phyloP scores from a whole-genome alignment of 2,888 invertebrate genomes.

The Unio delphinus region DNA sequence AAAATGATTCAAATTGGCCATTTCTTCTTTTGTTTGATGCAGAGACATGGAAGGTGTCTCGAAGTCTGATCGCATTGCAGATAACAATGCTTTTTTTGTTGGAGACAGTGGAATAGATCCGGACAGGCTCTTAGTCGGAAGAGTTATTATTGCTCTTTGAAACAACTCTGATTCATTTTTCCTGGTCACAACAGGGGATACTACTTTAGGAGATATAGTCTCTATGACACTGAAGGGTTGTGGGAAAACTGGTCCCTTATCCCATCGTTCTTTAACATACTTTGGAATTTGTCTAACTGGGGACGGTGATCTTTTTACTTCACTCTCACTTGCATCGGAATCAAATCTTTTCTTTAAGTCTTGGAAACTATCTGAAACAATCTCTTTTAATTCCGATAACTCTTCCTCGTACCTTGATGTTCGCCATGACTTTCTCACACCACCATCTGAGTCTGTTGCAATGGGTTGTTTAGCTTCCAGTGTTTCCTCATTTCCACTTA shows the following conservation, averaged over 20 bases:
- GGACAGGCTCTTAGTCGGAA: too few relatives aligned
- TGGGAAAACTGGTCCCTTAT: background rate
- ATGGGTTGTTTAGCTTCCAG: constrained; percentile 36
- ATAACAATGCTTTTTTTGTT: too few relatives aligned
- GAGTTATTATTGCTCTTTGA: too few relatives aligned
- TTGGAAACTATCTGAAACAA: constrained; percentile 46
- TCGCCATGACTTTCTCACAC: constrained; percentile 38
- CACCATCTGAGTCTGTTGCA: constrained; percentile 26
- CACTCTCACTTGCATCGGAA: constrained; percentile 47
- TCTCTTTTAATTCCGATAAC: constrained; percentile 46
- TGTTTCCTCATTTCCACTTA: constrained; percentile 13
- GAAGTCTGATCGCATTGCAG: too few relatives aligned
- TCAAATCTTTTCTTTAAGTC: constrained; percentile 48
- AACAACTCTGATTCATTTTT: too few relatives aligned
- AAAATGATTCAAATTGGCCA: too few relatives aligned
- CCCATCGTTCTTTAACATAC: constrained; percentile 3
- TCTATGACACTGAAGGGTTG: too few relatives aligned
- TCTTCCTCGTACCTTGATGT: constrained; percentile 53
- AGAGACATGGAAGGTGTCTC: too few relatives aligned
- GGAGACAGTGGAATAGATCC: too few relatives aligned
- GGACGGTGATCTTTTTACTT: constrained; percentile 30
- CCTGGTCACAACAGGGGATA: too few relatives aligned
- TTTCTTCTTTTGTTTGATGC: too few relatives aligned
- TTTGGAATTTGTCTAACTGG: constrained; percentile 16
- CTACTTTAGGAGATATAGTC: too few relatives aligned